Evolutionary conservation across 2,888 invertebrate species (phyloP), one percentile per base, ranked within the genome.

Genomic region (Pandemis cinnamomeana): DNA sequence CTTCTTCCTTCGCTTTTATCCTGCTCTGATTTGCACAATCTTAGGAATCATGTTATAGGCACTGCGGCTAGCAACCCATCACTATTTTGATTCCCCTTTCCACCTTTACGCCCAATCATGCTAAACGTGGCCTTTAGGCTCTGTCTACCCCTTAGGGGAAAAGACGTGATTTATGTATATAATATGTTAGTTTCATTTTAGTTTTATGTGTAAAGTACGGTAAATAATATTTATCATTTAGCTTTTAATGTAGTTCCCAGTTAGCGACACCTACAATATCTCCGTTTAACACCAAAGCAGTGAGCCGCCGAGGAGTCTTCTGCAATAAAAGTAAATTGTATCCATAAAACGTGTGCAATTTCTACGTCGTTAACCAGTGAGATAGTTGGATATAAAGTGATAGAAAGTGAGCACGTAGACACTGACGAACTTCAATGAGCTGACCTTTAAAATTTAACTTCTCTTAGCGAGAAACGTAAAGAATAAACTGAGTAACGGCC

Each of bases 321-420:
- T n/a, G 46, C 15, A 64, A 64, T 64, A 27, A 64, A 48, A 15
- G 46, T 64, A 27, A 48, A 64, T 48, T 48, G 64, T 64, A 27
- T 5, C 36, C 48, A 64, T 64, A 64, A 20, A 63, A 58, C 58
- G 27, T 55, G 53, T 58, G 58, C 58, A 58, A 58, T 58, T 58
- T 58, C 58, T 27, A 58, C 6, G 27, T 27, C 11, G 58, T 58
- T 27, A 58, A 27, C 10, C 4, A 53, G 53, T n/a, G 20, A 58
- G 27, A 5, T 27, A 58, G 20, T 55, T 20, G 7, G 53, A 58
- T 27, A 58, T 27, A 58, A 58, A 27, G 11, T 58, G 20, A 27
- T 58, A 58, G 58, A 58, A 58, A 58, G 58, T 58, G 4, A 11
- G 11, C 11, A 27, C 58, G 8, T 55, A 8, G 20, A 55, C 8